These are phyloP conservation scores for Steinernema khuongi DNA, from an alignment of 1,140 invertebrate genomes.

Conservation along the genomic window DNA sequence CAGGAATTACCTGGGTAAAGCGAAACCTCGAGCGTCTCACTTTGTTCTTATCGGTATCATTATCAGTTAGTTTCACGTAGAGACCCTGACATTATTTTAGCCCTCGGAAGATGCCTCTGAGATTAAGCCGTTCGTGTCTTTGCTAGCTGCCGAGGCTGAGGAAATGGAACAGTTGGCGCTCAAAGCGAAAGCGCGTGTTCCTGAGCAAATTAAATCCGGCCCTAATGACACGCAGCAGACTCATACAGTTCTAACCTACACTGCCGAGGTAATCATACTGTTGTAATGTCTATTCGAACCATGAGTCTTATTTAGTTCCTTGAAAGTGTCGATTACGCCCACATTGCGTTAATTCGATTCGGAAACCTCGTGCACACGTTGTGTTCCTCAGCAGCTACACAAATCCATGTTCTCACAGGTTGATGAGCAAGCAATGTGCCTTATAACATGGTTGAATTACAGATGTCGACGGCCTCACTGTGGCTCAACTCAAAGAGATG, in stretches of 20 bases:
- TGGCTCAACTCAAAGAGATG: constrained; percentile 47
- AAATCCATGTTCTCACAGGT: background rate
- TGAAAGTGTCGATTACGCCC: background rate
- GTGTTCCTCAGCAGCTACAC: background rate
- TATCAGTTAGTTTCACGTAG: background rate
- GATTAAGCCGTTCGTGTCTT: background rate
- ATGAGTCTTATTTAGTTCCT: background rate
- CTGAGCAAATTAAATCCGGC: background rate
- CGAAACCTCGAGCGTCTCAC: constrained; percentile 23
- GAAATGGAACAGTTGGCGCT: background rate
- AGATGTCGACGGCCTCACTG: constrained; percentile 48
- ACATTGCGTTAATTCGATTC: background rate
- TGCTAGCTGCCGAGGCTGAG: background rate
- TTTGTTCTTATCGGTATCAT: constrained; percentile 9
- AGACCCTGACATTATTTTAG: no score
- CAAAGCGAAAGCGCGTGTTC: background rate
- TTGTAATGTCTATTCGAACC: background rate
- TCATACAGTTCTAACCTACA: background rate
- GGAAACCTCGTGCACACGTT: background rate
- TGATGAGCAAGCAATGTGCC: background rate
- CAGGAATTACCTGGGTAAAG: constrained; percentile 22
- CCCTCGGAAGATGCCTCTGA: background rate
- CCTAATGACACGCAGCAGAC: no score
- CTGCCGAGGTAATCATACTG: background rate
- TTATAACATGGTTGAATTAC: constrained; percentile 24